Evolutionary conservation across 1,140 invertebrate genomes (phyloP).

Genomic region (Leptinotarsa undecemlineata): DNA sequence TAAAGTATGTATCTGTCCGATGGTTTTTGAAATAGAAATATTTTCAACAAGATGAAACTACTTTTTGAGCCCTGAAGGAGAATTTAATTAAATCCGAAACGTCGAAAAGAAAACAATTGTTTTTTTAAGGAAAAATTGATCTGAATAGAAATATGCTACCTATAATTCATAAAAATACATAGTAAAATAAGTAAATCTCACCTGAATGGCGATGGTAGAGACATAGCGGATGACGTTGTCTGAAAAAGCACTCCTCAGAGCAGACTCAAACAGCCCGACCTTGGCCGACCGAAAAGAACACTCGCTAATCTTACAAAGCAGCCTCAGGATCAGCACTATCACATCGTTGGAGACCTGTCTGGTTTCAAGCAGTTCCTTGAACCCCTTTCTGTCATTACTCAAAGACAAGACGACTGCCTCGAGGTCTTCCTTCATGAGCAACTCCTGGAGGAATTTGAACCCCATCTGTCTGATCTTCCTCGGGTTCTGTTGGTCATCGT

Average conservation of each 20-base stretch:
- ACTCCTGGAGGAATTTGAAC: slow-evolving; percentile 24
- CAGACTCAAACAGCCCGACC: slow-evolving; percentile 22
- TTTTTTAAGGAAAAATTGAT: too few relatives aligned
- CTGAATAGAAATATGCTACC: too few relatives aligned
- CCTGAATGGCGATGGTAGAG: slow-evolving; percentile 31
- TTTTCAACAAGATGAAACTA: too few relatives aligned
- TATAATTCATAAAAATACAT: too few relatives aligned
- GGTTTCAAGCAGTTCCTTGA: slow-evolving; percentile 28
- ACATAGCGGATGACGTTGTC: slow-evolving; percentile 31
- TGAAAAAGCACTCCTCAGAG: slow-evolving; percentile 32
- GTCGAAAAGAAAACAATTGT: too few relatives aligned
- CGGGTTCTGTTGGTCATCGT: not conserved
- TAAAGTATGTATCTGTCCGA: too few relatives aligned
- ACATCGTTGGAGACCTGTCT: slow-evolving; percentile 32
- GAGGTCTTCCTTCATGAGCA: slow-evolving; percentile 28
- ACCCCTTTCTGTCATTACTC: slow-evolving; percentile 34
- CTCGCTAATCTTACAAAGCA: slow-evolving; percentile 30
- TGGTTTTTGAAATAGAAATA: too few relatives aligned
- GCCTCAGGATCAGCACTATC: slow-evolving; percentile 34
- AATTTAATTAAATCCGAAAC: too few relatives aligned
- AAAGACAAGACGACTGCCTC: slow-evolving; percentile 34
- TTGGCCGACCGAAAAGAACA: slow-evolving; percentile 30
- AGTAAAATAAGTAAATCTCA: not conserved
- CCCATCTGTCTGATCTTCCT: slow-evolving; percentile 23
- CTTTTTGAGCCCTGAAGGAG: too few relatives aligned